Conservation (phyloP, 2,797 vertebrate species). For the Mallotus villosus region DNA sequence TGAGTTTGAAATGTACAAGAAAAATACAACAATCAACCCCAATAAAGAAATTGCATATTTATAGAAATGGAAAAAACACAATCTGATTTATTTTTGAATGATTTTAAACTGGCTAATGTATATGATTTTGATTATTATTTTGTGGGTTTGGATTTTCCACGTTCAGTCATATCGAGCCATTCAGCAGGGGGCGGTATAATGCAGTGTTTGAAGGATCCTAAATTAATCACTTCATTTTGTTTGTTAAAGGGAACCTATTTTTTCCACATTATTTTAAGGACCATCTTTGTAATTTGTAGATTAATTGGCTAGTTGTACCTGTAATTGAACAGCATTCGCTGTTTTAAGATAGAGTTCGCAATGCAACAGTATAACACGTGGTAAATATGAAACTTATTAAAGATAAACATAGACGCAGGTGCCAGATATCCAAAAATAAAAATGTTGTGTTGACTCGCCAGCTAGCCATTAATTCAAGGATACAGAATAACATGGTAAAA, state of each 20-base stretch:
- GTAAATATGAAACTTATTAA: too few species aligned
- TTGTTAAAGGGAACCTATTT: neutral
- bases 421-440: too few species aligned
- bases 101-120: neutral
- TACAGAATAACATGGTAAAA: neutral
- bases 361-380: too few species aligned
- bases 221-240: neutral
- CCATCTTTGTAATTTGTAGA: too few species aligned
- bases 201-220: neutral
- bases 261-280: too few species aligned
- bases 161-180: neutral
- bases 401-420: too few species aligned
- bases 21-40: slow-evolving; percentile 27
- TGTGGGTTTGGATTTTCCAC: neutral
- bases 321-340: too few species aligned
- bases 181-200: neutral
- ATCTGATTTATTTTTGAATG: neutral
- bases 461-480: too few species aligned
- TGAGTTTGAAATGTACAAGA: slow-evolving; percentile 28
- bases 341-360: too few species aligned
- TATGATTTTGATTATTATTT: neutral
- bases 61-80: slow-evolving; percentile 30
- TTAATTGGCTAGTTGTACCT: too few species aligned
- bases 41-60: slow-evolving; percentile 58
- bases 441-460: too few species aligned